These are phyloP conservation scores for Cyprinodon variegatus DNA, from an alignment of 2,113 vertebrate genomes.

Conservation along the genomic window DNA sequence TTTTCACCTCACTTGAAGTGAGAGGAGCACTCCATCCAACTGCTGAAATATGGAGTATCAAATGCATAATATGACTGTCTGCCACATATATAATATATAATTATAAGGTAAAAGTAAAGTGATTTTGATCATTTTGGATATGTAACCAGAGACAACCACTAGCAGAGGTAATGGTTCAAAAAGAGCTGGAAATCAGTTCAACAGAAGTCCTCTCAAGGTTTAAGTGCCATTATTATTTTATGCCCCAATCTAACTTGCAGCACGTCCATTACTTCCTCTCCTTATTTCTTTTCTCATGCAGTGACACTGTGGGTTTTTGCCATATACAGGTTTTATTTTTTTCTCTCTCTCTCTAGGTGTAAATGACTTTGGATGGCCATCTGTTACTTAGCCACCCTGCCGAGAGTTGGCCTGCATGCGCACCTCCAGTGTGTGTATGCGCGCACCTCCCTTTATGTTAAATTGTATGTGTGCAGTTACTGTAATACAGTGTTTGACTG, in stretches of 20 bases:
- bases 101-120: no score
- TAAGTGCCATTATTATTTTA: not conserved
- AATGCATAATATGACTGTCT: no score
- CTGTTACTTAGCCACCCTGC: slow-evolving; percentile 77
- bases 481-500: slow-evolving; percentile 53
- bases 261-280: not conserved
- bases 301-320: slow-evolving; percentile 30
- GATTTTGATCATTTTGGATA: not conserved
- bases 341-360: slow-evolving; percentile 67
- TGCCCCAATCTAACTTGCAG: not conserved
- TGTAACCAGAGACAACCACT: not conserved
- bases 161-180: not conserved
- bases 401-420: slow-evolving; percentile 76
- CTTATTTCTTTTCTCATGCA: slow-evolving; percentile 14
- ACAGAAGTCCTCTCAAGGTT: not conserved
- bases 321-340: slow-evolving; percentile 49
- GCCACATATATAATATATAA: no score
- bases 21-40: no score
- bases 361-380: slow-evolving; percentile 80
- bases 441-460: slow-evolving; percentile 51
- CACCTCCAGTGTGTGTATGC: slow-evolving; percentile 56
- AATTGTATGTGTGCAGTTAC: slow-evolving; percentile 53
- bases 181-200: not conserved
- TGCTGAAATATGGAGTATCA: no score
- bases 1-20: no score